A percentile compares a stretch with the other conserved stretches of the same genome.
Conservation (phyloP, 2,888 invertebrate genomes). For the Drosophila affinis region DNA sequence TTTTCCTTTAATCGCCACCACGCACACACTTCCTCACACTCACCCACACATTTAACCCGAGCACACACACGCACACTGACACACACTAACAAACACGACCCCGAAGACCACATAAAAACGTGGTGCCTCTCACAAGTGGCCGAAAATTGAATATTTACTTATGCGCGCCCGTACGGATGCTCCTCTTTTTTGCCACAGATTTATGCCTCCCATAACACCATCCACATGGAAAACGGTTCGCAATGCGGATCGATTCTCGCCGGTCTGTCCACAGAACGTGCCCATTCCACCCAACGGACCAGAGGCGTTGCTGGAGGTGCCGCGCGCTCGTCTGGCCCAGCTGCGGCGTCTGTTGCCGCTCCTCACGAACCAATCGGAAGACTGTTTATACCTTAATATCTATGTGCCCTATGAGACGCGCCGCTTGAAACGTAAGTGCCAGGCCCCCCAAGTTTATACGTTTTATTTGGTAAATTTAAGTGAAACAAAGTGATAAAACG, state of each 20-base stretch:
- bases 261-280: constrained; percentile 94
- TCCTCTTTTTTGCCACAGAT: constrained; percentile 84
- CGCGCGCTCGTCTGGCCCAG: constrained; percentile 92
- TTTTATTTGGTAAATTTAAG: neutral
- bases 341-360: constrained; percentile 92
- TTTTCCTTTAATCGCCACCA: constrained; percentile 33
- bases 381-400: constrained; percentile 98
- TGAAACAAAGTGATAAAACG: neutral
- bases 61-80: constrained; percentile 3
- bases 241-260: constrained; percentile 91
- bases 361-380: constrained; percentile 97
- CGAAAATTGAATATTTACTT: constrained; percentile 31
- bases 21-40: constrained; percentile 1
- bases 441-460: neutral
- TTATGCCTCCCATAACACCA: constrained; percentile 97
- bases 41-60: constrained; percentile 1
- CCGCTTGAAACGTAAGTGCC: constrained; percentile 71
- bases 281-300: constrained; percentile 86
- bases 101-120: neutral
- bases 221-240: constrained; percentile 93
- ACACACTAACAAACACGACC: constrained; percentile 8
- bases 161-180: constrained; percentile 5
- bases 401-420: constrained; percentile 91
- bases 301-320: constrained; percentile 88
- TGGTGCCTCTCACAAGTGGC: neutral